Base-by-base conservation (phyloP, 1,140 invertebrate species). In the Heliothis subflexa region DNA sequence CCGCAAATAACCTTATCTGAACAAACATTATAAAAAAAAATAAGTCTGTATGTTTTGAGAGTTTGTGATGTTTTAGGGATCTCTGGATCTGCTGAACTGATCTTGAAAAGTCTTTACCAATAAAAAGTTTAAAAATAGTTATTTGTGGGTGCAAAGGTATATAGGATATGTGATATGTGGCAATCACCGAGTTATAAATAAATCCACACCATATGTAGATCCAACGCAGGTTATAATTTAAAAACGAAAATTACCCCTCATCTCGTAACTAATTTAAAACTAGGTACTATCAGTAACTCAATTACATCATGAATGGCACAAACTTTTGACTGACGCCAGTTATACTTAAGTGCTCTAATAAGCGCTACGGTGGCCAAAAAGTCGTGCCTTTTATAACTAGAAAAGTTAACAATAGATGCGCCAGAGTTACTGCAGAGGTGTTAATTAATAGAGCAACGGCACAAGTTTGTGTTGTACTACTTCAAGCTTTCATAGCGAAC, bases 311-410 rank as follows among this genome's bases (percentile, higher is more conserved):
- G 21, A 70, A 70, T 50, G 66, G 18, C 28, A 25, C 16, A 28
- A 70, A 70, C 47, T 70, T 52, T 70, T 28, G 47, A 70, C 21
- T 50, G 47, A 25, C 47, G 45, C 16, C 21, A 61, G 14, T 57
- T 57, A 57, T 21, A 57, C 61, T 16, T 47, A 2, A 13, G 40
- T 18, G 18, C 21, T 52, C 21, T 70, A 70, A 70, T 70, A 45
- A 50, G 45, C 66, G 21, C 66, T 28, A 25, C 14, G 14, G 13
- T 11, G 25, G 52, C 28, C 68, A 55, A 55, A 68, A 71, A 71
- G 68, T 55, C 16, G 14, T 55, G 28, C 68, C 49, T 49, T 71
- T 55, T 55, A 54, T 71, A 71, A 71, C 50, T 54, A 40, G 50
- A 25, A 55, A 71, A 71, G 52, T 55, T 71, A 40, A 33, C 25